A percentile compares a stretch with the other conserved stretches of the same genome.
phyloP scores from a whole-genome alignment of 1,140 invertebrate species.

The Drosophila novamexicana region DNA sequence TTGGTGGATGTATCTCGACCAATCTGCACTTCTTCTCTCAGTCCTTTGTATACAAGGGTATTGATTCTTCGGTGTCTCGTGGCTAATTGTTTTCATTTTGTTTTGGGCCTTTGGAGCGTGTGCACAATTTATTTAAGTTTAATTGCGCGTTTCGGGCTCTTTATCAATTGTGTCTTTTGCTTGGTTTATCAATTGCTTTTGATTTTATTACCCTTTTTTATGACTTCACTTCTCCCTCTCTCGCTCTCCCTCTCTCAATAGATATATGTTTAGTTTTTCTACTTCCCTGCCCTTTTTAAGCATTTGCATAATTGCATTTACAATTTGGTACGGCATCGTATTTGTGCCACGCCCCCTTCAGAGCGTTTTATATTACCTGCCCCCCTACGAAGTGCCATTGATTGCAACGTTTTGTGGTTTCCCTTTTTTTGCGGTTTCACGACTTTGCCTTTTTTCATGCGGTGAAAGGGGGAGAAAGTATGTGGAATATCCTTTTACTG shows the following conservation, averaged over 20 bases:
- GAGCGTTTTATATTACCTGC: conserved; percentile 27
- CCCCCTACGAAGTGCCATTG: conserved; percentile 45
- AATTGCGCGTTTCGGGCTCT: conserved; percentile 43
- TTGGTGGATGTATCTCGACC: no score
- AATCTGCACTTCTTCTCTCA: no score
- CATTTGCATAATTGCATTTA: conserved; percentile 75
- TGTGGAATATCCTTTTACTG: conserved; percentile 57
- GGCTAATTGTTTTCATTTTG: neutral
- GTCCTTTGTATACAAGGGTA: no score
- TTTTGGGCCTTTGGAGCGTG: conserved; percentile 55
- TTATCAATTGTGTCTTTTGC: conserved; percentile 29
- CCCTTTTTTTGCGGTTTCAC: conserved; percentile 69
- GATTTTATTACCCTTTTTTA: conserved; percentile 46
- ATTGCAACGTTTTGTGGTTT: conserved; percentile 69
- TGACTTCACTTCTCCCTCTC: conserved; percentile 13
- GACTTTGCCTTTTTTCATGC: conserved; percentile 43
- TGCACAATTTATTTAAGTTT: conserved; percentile 64
- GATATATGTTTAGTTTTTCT: conserved; percentile 4
- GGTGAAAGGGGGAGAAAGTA: conserved; percentile 19
- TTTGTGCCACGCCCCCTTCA: conserved; percentile 35
- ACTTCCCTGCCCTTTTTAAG: neutral
- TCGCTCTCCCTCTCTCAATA: no score
- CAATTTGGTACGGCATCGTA: conserved; percentile 20
- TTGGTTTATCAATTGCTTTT: conserved; percentile 27
- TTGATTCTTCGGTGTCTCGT: no score